phyloP scores from a whole-genome alignment of 2,797 vertebrate species.

The Buphagus erythrorhynchus region DNA sequence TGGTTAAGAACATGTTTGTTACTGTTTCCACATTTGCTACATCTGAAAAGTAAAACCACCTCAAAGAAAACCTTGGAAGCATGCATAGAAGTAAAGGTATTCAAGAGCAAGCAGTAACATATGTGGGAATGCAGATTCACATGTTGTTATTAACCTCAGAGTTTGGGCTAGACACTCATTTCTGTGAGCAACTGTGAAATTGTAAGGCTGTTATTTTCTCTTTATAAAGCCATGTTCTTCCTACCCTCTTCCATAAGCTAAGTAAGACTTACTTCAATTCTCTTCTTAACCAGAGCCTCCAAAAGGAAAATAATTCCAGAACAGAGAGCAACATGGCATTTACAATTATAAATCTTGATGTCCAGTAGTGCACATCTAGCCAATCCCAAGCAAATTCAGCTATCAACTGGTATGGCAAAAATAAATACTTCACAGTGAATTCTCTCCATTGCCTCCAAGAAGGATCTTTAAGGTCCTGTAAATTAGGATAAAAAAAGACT shows the following conservation, averaged over 20 bases:
- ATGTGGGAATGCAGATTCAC: background rate
- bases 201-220: background rate
- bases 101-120: background rate
- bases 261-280: slow-evolving; percentile 82
- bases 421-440: slow-evolving; percentile 88
- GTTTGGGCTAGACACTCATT: background rate
- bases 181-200: background rate
- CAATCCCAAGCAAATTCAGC: slow-evolving; percentile 96
- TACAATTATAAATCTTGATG: slow-evolving; percentile 90
- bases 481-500: background rate
- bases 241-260: background rate
- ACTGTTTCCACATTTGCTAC: background rate
- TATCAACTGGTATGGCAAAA: slow-evolving; percentile 93
- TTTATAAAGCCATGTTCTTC: background rate
- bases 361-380: slow-evolving; percentile 94
- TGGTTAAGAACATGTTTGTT: background rate
- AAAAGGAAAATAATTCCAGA: slow-evolving; percentile 87
- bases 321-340: slow-evolving; percentile 90
- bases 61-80: background rate
- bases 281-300: slow-evolving; percentile 86
- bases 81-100: background rate
- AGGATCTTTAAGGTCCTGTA: slow-evolving; percentile 83
- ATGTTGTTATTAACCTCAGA: background rate
- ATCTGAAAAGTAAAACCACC: background rate
- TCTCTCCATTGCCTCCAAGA: slow-evolving; percentile 90